Percentiles rank a stretch among this genome's conserved stretches.
These are phyloP conservation scores for Hydractinia echinata DNA, from an alignment of 30 jellyfish, hydroid and myxozoan species.

Conservation along the genomic window DNA sequence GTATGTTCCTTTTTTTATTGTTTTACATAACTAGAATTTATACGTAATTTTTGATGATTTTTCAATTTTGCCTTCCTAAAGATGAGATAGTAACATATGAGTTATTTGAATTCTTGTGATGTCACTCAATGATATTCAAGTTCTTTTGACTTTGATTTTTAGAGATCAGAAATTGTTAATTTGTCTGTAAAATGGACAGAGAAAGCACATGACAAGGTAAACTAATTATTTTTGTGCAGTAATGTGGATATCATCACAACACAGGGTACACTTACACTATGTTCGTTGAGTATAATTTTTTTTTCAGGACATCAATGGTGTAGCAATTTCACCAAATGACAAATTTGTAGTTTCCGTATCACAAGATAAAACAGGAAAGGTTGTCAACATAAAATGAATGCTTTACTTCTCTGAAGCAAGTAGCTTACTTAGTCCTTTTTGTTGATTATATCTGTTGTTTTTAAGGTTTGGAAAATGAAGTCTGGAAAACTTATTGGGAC, in stretches of 20 bases:
- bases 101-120: neutral
- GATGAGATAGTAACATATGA: neutral
- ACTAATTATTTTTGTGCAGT: too few species aligned
- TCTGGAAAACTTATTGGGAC: conserved; percentile 64
- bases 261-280: too few species aligned
- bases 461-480: conserved; percentile 45
- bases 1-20: conserved; percentile 16
- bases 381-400: neutral
- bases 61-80: too few species aligned
- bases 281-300: neutral
- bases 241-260: too few species aligned
- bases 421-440: neutral
- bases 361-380: conserved; percentile 77
- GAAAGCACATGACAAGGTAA: conserved; percentile 71
- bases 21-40: neutral
- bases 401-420: neutral
- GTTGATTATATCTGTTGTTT: neutral
- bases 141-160: neutral
- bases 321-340: conserved; percentile 65
- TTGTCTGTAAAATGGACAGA: conserved; percentile 65
- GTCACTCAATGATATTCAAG: neutral
- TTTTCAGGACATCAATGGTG: conserved; percentile 61
- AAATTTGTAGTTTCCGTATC: conserved; percentile 65
- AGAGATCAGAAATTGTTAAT: conserved; percentile 28
- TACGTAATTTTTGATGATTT: too few species aligned